Evolutionary conservation across 2,113 vertebrate species (phyloP).

Genomic region (Sceloporus tristichus): DNA sequence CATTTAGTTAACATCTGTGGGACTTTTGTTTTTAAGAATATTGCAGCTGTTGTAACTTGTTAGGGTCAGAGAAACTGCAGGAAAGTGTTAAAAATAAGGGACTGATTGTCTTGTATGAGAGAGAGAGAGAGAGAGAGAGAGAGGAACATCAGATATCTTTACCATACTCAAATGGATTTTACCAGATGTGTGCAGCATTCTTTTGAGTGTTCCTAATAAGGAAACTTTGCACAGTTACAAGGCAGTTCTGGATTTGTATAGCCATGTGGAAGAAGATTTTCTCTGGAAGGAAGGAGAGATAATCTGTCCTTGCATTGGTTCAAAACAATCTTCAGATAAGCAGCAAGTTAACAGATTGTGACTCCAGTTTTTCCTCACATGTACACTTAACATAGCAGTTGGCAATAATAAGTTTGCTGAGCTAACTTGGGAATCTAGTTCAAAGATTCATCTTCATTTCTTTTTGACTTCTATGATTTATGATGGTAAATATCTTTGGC

Average conservation of each 20-base stretch:
- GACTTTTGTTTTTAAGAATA: slow-evolving; percentile 47
- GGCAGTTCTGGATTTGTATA: slow-evolving; percentile 63
- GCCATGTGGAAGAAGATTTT: slow-evolving; percentile 44
- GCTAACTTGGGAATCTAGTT: slow-evolving; percentile 37
- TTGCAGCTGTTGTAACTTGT: slow-evolving; percentile 40
- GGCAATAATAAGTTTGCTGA: slow-evolving; percentile 32
- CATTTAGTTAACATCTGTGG: slow-evolving; percentile 43
- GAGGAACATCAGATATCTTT: slow-evolving; percentile 33
- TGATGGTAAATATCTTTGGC: slow-evolving; percentile 51
- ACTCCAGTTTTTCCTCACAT: slow-evolving; percentile 41
- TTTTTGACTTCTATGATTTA: slow-evolving; percentile 52
- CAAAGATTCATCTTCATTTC: slow-evolving; percentile 38
- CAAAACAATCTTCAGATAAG: slow-evolving; percentile 38
- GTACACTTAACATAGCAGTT: slow-evolving; percentile 30
- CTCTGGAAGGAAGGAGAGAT: slow-evolving; percentile 18
- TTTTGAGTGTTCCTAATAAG: slow-evolving; percentile 69
- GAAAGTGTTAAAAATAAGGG: slow-evolving; percentile 45
- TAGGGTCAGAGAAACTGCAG: slow-evolving; percentile 50
- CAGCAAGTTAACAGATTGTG: slow-evolving; percentile 44
- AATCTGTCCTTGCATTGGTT: slow-evolving; percentile 40
- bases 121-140: slow-evolving; percentile 31
- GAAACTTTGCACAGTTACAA: slow-evolving; percentile 64
- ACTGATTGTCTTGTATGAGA: slow-evolving; percentile 28
- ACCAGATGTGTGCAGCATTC: slow-evolving; percentile 63
- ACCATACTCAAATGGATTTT: slow-evolving; percentile 48